Evolutionary conservation across 2,113 vertebrate genomes (phyloP), one percentile per base, ranked within the genome.

Genomic region (Pelecanus crispus): DNA sequence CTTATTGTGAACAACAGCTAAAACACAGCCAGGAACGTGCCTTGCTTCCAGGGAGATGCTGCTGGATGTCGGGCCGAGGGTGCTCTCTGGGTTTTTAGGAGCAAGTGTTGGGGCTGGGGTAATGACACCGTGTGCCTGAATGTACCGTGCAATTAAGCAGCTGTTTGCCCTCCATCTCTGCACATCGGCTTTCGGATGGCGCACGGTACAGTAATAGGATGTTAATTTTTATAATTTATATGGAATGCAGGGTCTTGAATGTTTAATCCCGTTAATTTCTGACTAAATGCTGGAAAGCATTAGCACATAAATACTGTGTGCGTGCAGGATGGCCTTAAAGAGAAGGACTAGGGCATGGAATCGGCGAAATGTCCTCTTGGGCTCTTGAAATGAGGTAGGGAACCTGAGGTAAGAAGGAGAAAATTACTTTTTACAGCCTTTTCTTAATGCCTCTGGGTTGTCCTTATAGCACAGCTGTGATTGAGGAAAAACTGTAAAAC

Each of bases 201-300:
- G 13, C 0, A 0, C 14, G n/a, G 24, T 31, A 7, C 2, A 2
- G 44, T 58, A 58, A 7, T 0, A 0, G 2, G 13, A 7, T 28
- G n/a, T 49, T 32, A 19, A 8, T 22, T 53, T 40, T 22, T 38
- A 0, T 7, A 1, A 3, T 29, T 59, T 16, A 20, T 6, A 5
- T 14, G 36, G 19, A 25, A n/a, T 32, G 25, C 5, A 3, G 25
- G 32, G 24, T 81, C 32, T 77, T 15, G 21, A 24, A 4, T 28
- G 65, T 26, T 49, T 81, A 11, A 15, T 66, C 17, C 6, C 7
- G 29, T 13, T 45, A 6, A 29, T 50, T 72, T 73, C 18, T 61
- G 77, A 53, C 45, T 42, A 3, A 29, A 4, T 4, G 22, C 52
- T 61, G 34, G 34, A 44, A 38, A 49, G 68, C 28, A 21, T 40